Evolutionary conservation across 2,113 vertebrate species (phyloP), one percentile per base, ranked within the genome.

Genomic region (Phoxinus phoxinus): DNA sequence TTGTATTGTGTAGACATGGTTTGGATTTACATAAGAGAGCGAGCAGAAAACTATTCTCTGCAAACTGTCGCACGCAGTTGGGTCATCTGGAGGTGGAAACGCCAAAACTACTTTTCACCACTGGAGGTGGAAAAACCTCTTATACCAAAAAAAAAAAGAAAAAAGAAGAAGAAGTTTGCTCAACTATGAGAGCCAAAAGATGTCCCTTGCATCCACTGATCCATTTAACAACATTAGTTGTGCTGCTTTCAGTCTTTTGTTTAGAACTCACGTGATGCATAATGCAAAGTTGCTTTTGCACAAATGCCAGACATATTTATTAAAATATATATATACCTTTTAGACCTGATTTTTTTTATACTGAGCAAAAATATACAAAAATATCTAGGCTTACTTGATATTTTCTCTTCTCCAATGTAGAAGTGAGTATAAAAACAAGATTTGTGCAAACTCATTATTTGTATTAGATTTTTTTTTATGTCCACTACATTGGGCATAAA

Each of bases 1-100:
- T 79, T 15, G 21, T 25, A 59, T 41, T 35, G 51, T n/a, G 76
- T 41, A 23, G 48, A 59, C 53, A 78, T 13, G 53, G 53, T 25
- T 59, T 79, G 30, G 76, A 59, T 59, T 59, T 25, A 11, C 72
- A 44, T 25, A 48, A 61, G 13, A 74, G 4, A 59, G 53, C 7
- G 12, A 48, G 61, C 63, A 53, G 17, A 48, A 72, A 48, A 51
- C 46, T 32, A 73, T 73, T 69, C 17, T n/a, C 44, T 32, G 46
- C 44, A 69, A 63, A 83, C 41, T 48, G n/a, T 11, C 25, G n/a
- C 65, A 48, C 8, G 17, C 17, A 2, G n/a, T n/a, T n/a, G n/a
- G 15, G 74, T 21, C 25, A 56, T 77, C 74, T 32, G 48, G 48
- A 77, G 74, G 74, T 56, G 46, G 25, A 77, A 56, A 76, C 1